Evolutionary conservation across 2,888 invertebrate genomes (phyloP), one percentile per base, ranked within the genome.

Genomic region (Diarsia rubi): DNA sequence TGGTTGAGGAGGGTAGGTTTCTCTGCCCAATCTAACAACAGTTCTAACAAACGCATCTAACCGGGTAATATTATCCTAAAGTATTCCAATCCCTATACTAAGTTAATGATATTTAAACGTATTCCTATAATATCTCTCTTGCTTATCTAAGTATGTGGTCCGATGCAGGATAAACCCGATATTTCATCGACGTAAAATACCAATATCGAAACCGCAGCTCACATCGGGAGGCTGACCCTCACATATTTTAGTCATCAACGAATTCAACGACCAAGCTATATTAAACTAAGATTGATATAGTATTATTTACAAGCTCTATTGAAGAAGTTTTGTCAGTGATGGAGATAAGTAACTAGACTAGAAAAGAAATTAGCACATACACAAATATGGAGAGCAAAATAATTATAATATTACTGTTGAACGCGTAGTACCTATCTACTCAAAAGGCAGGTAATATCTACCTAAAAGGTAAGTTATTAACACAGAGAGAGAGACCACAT

Each of bases 181-280:
- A 54, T 70, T 64, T 37, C 44, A 69, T 57, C 24, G 62, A 37
- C 14, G 6, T 52, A 21, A 62, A 74, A 67, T 63, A 62, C 63
- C 52, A 37, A 64, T 78, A 75, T 44, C 6, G 27, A 37, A 66
- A 81, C 67, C 75, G 49, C 75, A 78, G 37, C 16, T 37, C 27
- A 52, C 9, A 21, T 44, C 54, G 24, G 45, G 37, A 49, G 37
- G n/a, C 31, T 42, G 45, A 66, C 65, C 75, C 57, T 52, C 63
- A n/a, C 47, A 74, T 64, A 74, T 59, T 81, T 74, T 27, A 44
- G 57, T 21, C 54, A 59, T 42, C 52, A 21, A 21, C 49, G 45
- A 16, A 31, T 65, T 24, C 14, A 27, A 78, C 37, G 6, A n/a
- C 37, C 72, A 72, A 60, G 12, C 21, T 19, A 60, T 65, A 79